Percentiles rank a stretch among this genome's conserved stretches.
phyloP scores from a whole-genome alignment of 2,797 vertebrate genomes.

The Coreius guichenoti region DNA sequence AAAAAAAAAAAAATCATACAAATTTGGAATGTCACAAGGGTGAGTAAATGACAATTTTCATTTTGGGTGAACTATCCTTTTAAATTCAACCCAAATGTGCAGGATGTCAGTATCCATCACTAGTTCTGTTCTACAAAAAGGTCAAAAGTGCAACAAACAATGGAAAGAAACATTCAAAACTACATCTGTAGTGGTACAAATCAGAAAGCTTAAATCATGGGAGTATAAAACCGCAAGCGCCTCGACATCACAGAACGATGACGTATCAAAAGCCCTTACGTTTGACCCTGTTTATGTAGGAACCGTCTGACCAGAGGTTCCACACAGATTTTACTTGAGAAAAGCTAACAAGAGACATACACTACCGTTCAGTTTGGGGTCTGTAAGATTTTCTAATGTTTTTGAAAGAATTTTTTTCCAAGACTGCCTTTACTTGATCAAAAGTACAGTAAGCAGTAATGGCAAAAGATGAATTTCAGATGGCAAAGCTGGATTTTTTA shows the following conservation, averaged over 20 bases:
- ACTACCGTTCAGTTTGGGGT: neutral
- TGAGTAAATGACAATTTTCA: neutral
- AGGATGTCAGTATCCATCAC: neutral
- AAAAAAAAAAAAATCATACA: neutral
- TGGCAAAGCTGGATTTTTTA: neutral
- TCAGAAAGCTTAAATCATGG: neutral
- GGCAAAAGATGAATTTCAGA: neutral
- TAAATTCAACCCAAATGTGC: neutral
- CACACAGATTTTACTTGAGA: conserved; percentile 20
- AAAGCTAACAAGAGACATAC: neutral
- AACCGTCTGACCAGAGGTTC: conserved; percentile 33
- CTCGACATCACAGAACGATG: conserved; percentile 24
- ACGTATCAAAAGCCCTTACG: conserved; percentile 29
- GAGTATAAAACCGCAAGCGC: conserved; percentile 40
- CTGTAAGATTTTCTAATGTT: neutral
- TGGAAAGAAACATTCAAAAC: conserved; percentile 19
- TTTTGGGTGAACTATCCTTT: neutral
- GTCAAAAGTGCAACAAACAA: conserved; percentile 48
- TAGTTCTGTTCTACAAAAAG: conserved; percentile 22
- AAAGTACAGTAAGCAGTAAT: neutral
- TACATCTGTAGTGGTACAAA: neutral
- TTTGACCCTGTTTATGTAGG: conserved; percentile 53
- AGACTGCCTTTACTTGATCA: neutral
- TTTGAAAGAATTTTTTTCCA: neutral
- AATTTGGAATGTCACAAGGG: neutral